Percentiles rank a stretch among this genome's conserved stretches.
These are phyloP conservation scores for Argyresthia goedartella DNA, from an alignment of 2,888 invertebrate species.

Conservation along the genomic window DNA sequence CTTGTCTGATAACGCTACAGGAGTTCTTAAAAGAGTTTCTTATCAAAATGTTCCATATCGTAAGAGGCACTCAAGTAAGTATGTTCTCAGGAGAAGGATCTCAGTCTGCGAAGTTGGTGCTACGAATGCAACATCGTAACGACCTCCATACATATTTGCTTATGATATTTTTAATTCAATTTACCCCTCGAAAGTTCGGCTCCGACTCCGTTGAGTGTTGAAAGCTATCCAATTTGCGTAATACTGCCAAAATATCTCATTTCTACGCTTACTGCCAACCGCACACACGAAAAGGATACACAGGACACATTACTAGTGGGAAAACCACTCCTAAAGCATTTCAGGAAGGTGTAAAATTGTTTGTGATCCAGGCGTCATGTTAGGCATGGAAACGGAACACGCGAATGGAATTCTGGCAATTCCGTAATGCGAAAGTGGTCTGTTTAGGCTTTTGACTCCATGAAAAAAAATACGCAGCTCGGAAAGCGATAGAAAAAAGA, in stretches of 20 bases:
- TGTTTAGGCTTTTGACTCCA: slow-evolving; percentile 71
- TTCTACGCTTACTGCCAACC: slow-evolving; percentile 61
- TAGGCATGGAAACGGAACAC: slow-evolving; percentile 27
- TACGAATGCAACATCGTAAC: slow-evolving; percentile 51
- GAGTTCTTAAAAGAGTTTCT: too few relatives aligned
- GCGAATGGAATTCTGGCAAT: slow-evolving; percentile 68
- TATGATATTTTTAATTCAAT: slow-evolving; percentile 72
- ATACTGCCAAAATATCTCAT: slow-evolving; percentile 72
- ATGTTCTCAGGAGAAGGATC: too few relatives aligned
- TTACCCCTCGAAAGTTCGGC: slow-evolving; percentile 67
- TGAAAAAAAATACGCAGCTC: slow-evolving; percentile 62
- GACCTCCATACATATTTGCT: slow-evolving; percentile 58
- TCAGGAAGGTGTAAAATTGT: slow-evolving; percentile 21
- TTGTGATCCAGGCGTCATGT: slow-evolving; percentile 11
- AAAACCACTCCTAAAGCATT: slow-evolving; percentile 16
- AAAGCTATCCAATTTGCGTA: slow-evolving; percentile 73
- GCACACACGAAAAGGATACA: slow-evolving; percentile 26
- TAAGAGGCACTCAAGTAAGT: too few relatives aligned
- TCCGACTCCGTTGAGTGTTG: slow-evolving; percentile 70
- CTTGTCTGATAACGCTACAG: too few relatives aligned
- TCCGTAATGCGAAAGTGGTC: slow-evolving; percentile 72
- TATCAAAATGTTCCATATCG: too few relatives aligned
- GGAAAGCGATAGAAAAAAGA: slow-evolving; percentile 67
- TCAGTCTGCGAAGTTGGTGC: too few relatives aligned
- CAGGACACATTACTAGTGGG: slow-evolving; percentile 10